Evolutionary conservation across 2,888 invertebrate species (phyloP).

Genomic region (Ophioninae sp.): DNA sequence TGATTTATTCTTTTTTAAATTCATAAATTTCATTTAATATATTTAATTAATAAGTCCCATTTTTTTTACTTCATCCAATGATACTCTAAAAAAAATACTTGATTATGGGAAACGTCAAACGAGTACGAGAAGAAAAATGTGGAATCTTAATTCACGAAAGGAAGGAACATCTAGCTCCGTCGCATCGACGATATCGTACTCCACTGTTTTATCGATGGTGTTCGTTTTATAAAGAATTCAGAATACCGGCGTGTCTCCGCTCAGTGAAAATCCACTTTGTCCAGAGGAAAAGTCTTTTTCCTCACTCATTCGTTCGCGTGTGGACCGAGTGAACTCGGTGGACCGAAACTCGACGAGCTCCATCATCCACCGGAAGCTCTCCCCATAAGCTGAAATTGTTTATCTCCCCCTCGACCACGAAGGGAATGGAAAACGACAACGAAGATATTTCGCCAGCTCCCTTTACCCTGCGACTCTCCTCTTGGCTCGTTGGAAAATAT

Average conservation of each 20-base stretch:
- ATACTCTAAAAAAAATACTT: not conserved
- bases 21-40: too few relatives aligned
- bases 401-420: constrained; percentile 43
- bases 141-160: not conserved
- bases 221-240: constrained; percentile 51
- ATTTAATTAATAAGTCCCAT: too few relatives aligned
- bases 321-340: constrained; percentile 18
- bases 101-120: not conserved
- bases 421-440: constrained; percentile 10
- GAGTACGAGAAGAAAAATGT: not conserved
- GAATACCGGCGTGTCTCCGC: constrained; percentile 24
- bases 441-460: constrained; percentile 1
- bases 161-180: not conserved
- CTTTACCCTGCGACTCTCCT: not conserved
- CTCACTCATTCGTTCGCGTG: constrained; percentile 33
- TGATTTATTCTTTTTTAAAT: too few relatives aligned
- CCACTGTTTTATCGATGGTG: not conserved
- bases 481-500: constrained; percentile 49
- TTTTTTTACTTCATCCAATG: too few relatives aligned
- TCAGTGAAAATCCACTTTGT: constrained; percentile 47
- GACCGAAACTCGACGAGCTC: constrained; percentile 50
- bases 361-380: constrained; percentile 53
- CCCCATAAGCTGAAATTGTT: constrained; percentile 58
- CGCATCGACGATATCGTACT: not conserved
- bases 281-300: constrained; percentile 34